phyloP scores from a whole-genome alignment of 1,140 invertebrate genomes.

The Marisa cornuarietis region DNA sequence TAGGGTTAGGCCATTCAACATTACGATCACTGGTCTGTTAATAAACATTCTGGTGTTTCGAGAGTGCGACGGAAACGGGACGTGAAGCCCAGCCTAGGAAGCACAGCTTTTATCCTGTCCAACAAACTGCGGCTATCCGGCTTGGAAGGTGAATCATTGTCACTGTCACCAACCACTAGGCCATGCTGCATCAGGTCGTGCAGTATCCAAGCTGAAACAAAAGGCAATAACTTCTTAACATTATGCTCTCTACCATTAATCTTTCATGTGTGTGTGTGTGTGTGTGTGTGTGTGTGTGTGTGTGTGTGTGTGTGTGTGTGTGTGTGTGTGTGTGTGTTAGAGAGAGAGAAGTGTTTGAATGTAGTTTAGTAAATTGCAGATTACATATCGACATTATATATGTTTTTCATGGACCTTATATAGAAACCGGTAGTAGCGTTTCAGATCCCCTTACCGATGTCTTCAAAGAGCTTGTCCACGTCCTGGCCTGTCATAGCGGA shows the following conservation, averaged over 20 bases:
- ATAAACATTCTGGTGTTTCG: neutral
- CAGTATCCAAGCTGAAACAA: neutral
- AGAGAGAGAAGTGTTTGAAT: neutral
- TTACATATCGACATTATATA: neutral
- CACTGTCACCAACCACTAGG: neutral
- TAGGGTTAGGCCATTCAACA: too few species aligned
- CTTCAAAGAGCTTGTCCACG: too few species aligned
- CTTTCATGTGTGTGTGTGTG: conserved; percentile 1
- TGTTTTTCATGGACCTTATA: neutral
- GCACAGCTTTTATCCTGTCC: neutral
- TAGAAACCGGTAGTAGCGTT: neutral
- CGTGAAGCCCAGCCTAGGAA: neutral
- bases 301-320: conserved; percentile 4
- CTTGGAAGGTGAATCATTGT: neutral
- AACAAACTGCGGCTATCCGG: neutral
- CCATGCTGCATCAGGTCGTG: neutral
- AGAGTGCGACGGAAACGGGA: neutral
- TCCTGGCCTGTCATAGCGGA: too few species aligned
- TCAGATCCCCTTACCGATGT: neutral
- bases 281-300: neutral
- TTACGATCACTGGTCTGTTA: neutral
- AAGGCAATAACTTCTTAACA: neutral
- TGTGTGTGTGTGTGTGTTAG: conserved; percentile 1
- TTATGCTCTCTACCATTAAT: neutral
- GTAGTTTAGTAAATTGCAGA: neutral